Conservation (phyloP, 1,140 invertebrate genomes). For the Aphelenchoides avenae region DNA sequence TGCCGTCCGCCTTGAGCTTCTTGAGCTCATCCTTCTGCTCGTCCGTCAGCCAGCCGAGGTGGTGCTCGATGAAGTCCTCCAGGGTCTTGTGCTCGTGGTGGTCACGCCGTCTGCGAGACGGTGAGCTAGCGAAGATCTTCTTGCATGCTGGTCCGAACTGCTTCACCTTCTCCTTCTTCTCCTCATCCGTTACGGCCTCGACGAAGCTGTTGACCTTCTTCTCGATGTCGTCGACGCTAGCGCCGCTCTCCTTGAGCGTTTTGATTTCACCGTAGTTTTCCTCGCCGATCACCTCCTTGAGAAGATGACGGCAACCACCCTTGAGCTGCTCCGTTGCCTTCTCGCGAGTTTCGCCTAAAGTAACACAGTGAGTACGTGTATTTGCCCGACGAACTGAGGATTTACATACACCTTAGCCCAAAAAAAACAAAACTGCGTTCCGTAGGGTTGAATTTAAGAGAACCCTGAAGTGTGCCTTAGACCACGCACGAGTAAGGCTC, state of each 20-base stretch:
- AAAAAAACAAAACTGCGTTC: no score
- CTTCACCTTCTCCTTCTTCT: slow-evolving; percentile 16
- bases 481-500: no score
- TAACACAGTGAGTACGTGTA: no score
- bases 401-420: no score
- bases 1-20: slow-evolving; percentile 9
- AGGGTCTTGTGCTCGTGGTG: slow-evolving; percentile 16
- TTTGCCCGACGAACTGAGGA: no score
- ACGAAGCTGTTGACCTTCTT: slow-evolving; percentile 27
- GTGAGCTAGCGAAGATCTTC: not conserved
- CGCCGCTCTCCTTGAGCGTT: slow-evolving; percentile 36
- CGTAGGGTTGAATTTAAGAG: no score
- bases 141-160: slow-evolving; percentile 24
- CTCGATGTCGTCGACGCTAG: slow-evolving; percentile 15
- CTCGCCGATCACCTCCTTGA: slow-evolving; percentile 22
- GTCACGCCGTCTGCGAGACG: not conserved
- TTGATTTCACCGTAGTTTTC: slow-evolving; percentile 32
- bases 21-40: slow-evolving; percentile 28
- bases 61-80: slow-evolving; percentile 39
- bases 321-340: slow-evolving; percentile 24
- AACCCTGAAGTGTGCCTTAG: no score
- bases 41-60: slow-evolving; percentile 40
- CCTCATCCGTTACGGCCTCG: slow-evolving; percentile 16
- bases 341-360: slow-evolving; percentile 23
- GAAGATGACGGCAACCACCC: slow-evolving; percentile 31